Percentiles rank a stretch among this genome's conserved stretches.
These are phyloP conservation scores for Halisarca cf. caerulea DNA, from an alignment of 37 sponge, comb jelly and placozoan genomes.

Conservation along the genomic window DNA sequence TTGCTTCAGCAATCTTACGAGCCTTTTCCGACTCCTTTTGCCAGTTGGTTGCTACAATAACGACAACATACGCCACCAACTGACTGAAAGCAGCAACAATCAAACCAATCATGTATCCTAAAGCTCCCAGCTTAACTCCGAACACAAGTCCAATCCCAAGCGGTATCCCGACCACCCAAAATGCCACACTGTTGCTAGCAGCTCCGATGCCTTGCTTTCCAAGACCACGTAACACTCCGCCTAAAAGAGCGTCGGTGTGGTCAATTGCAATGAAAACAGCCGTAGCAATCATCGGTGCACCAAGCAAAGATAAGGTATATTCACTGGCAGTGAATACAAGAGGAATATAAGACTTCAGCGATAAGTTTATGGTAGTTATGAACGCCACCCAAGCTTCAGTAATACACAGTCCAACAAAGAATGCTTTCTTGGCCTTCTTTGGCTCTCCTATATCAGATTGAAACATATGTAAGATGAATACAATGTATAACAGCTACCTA, in stretches of 20 bases:
- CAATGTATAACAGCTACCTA: no score
- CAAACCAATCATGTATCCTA: background rate
- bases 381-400: background rate
- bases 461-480: no score
- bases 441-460: background rate
- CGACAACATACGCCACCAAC: background rate
- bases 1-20: background rate
- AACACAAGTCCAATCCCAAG: background rate
- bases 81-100: background rate
- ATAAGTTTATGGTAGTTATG: background rate
- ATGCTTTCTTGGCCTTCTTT: background rate
- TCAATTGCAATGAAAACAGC: background rate
- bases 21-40: conserved; percentile 14
- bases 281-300: background rate
- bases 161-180: background rate
- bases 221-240: background rate
- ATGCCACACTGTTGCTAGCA: background rate
- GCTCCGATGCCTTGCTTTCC: background rate
- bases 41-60: background rate
- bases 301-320: background rate
- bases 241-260: background rate
- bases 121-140: background rate
- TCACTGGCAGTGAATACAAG: background rate
- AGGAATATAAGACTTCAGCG: background rate
- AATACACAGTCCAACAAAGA: background rate